phyloP scores from a whole-genome alignment of 37 sponge, comb jelly and placozoan genomes.

The Spongia lamella region DNA sequence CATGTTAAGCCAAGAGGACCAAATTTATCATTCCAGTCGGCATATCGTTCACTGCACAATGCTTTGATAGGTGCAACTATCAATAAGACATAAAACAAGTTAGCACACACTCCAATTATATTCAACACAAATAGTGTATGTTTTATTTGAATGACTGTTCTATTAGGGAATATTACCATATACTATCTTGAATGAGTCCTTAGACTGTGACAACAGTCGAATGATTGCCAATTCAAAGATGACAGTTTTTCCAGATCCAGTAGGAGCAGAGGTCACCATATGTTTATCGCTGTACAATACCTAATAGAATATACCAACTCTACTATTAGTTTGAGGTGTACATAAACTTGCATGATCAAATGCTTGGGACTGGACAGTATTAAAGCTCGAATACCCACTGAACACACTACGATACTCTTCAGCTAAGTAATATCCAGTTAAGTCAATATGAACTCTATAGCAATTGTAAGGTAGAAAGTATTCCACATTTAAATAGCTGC shows the following conservation, averaged over 20 bases:
- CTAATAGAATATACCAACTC: conserved; percentile 12
- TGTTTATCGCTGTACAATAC: conserved; percentile 86
- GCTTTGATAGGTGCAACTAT: conserved; percentile 97
- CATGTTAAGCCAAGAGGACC: conserved; percentile 78
- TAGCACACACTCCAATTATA: background rate
- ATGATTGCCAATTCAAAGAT: conserved; percentile 96
- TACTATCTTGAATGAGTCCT: conserved; percentile 64
- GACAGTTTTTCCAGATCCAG: conserved; percentile 97
- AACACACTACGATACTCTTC: conserved; percentile 75
- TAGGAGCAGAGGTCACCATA: conserved; percentile 89
- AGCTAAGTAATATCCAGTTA: conserved; percentile 41
- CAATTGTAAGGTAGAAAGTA: too few relatives aligned
- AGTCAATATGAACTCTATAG: background rate
- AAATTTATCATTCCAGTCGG: conserved; percentile 92
- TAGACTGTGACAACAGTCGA: conserved; percentile 72
- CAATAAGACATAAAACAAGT: too few relatives aligned
- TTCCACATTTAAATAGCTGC: too few relatives aligned
- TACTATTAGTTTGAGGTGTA: background rate
- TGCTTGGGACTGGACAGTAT: conserved; percentile 92
- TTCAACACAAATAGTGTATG: background rate
- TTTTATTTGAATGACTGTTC: background rate
- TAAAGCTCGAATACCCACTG: conserved; percentile 81
- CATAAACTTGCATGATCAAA: conserved; percentile 84
- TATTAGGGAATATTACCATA: conserved; percentile 54
- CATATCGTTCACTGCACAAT: conserved; percentile 87